A percentile compares a stretch with the other conserved stretches of the same genome.
Evolutionary conservation across 1,140 invertebrate genomes (phyloP).

Genomic region (Calycopis cecrops): DNA sequence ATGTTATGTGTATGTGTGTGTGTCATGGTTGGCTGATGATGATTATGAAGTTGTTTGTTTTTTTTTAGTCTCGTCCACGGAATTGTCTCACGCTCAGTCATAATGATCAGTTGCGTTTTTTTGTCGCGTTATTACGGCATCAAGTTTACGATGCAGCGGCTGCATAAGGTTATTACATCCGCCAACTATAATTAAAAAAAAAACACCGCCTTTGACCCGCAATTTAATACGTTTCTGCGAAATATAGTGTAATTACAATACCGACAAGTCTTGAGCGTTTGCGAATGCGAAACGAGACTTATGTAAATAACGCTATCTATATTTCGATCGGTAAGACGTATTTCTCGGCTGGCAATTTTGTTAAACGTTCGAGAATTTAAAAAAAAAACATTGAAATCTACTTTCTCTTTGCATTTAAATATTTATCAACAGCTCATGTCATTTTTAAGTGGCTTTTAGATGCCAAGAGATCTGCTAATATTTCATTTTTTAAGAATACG

Average conservation of each 20-base stretch:
- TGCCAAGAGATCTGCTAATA: not conserved
- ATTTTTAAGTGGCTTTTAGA: not conserved
- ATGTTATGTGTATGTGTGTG: too few species aligned
- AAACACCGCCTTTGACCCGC: constrained; percentile 36
- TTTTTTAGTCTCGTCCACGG: too few species aligned
- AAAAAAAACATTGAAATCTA: constrained; percentile 1
- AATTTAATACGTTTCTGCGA: constrained; percentile 29
- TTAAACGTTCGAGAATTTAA: not conserved
- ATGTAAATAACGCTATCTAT: constrained; percentile 37
- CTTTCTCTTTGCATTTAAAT: not conserved
- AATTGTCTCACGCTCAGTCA: not conserved
- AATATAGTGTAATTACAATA: constrained; percentile 31
- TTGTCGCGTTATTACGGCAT: too few species aligned
- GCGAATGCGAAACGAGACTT: constrained; percentile 36
- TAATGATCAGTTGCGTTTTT: not conserved
- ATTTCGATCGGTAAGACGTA: constrained; percentile 28
- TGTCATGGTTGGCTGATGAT: too few species aligned
- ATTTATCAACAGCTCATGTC: too few species aligned
- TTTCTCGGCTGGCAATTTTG: constrained; percentile 28
- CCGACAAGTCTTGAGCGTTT: constrained; percentile 23
- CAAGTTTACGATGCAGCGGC: constrained; percentile 41
- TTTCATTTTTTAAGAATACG: too few species aligned
- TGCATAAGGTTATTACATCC: constrained; percentile 51
- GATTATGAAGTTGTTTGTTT: too few species aligned
- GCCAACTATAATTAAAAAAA: constrained; percentile 43